Percentiles rank a stretch among this genome's conserved stretches.
Conservation (phyloP, 2,113 vertebrate species). For the Solea solea region DNA sequence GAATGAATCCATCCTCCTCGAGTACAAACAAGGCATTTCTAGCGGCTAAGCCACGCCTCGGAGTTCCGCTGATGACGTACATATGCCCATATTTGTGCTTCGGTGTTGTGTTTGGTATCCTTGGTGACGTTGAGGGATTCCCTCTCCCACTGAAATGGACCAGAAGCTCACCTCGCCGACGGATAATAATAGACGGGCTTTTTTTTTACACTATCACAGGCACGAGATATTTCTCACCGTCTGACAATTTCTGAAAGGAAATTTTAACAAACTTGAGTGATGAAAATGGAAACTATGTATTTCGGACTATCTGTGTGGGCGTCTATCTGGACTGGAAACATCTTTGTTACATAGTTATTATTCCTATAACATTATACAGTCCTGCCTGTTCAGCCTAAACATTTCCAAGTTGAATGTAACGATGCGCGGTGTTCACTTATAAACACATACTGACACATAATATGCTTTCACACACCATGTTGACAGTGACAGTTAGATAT, state of each 20-base stretch:
- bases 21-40: slow-evolving; percentile 68
- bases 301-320: slow-evolving; percentile 23
- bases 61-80: slow-evolving; percentile 99
- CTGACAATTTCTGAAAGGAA: slow-evolving; percentile 71
- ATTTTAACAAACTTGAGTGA: slow-evolving; percentile 55
- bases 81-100: slow-evolving; percentile 90
- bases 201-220: slow-evolving; percentile 71
- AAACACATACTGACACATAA: too few species aligned
- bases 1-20: slow-evolving; percentile 86
- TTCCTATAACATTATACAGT: slow-evolving; percentile 5
- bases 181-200: slow-evolving; percentile 87
- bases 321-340: slow-evolving; percentile 23
- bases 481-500: too few species aligned
- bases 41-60: slow-evolving; percentile 80
- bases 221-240: slow-evolving; percentile 80
- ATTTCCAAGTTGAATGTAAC: not conserved
- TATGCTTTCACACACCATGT: too few species aligned
- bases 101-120: slow-evolving; percentile 97
- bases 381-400: not conserved
- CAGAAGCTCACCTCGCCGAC: slow-evolving; percentile 73
- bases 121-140: slow-evolving; percentile 98
- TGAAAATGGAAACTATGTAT: slow-evolving; percentile 66
- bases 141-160: slow-evolving; percentile 87
- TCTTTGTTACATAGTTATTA: slow-evolving; percentile 14
- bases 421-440: too few species aligned